Evolutionary conservation across 2,888 invertebrate species (phyloP).

Genomic region (Parnassius smintheus): DNA sequence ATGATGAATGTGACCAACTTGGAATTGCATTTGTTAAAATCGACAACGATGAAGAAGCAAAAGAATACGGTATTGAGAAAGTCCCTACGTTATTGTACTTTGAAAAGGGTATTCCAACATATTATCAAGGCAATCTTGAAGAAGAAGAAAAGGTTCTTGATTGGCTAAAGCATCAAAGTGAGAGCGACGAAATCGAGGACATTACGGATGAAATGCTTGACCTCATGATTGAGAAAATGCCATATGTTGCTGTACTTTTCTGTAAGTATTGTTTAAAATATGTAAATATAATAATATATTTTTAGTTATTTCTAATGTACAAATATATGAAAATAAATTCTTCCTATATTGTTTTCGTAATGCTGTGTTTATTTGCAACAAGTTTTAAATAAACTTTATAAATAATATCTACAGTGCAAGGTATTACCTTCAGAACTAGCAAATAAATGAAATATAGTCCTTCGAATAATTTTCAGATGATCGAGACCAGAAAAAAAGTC

Average conservation of each 20-base stretch:
- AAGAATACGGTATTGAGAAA: conserved; percentile 94
- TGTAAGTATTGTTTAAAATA: conserved; percentile 83
- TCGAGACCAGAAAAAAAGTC: conserved; percentile 94
- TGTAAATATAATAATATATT: conserved; percentile 11
- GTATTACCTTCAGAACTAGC: conserved; percentile 53
- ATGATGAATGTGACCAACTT: conserved; percentile 94
- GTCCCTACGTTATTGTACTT: conserved; percentile 92
- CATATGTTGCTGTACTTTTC: conserved; percentile 93
- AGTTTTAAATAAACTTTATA: too few relatives aligned
- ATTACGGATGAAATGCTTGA: conserved; percentile 97
- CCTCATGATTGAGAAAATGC: conserved; percentile 92
- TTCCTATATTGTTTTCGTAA: too few relatives aligned
- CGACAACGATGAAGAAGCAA: conserved; percentile 93
- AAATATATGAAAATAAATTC: neutral
- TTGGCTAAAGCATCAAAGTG: conserved; percentile 92
- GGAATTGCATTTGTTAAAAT: conserved; percentile 96
- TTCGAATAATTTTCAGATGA: conserved; percentile 85
- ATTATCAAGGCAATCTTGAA: conserved; percentile 91
- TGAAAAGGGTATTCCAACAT: conserved; percentile 87
- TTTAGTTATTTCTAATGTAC: conserved; percentile 21
- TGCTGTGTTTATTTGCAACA: too few relatives aligned
- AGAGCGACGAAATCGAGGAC: conserved; percentile 95
- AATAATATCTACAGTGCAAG: too few relatives aligned
- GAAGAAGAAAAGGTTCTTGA: conserved; percentile 93
- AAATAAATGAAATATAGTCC: conserved; percentile 78